Evolutionary conservation across 2,113 vertebrate genomes (phyloP).

Genomic region (Mystacornis crossleyi): DNA sequence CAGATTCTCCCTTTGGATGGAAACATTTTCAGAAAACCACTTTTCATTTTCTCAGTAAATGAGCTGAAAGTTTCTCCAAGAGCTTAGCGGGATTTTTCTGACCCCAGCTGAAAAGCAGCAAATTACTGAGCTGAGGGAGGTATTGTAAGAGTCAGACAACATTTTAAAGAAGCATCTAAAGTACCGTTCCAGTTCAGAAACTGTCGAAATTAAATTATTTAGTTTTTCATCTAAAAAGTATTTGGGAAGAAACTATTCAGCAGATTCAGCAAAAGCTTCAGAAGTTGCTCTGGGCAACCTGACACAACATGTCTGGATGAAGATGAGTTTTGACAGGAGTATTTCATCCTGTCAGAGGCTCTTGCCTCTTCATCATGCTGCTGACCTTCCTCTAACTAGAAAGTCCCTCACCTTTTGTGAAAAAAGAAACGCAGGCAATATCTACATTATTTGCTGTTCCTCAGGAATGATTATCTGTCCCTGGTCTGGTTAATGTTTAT

Average conservation of each 20-base stretch:
- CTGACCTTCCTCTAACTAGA: background rate
- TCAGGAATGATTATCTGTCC: background rate
- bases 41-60: background rate
- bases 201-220: background rate
- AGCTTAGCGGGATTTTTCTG: background rate
- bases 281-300: background rate
- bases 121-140: background rate
- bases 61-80: background rate
- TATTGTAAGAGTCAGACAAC: background rate
- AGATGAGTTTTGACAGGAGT: background rate
- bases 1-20: background rate
- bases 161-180: background rate
- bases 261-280: constrained; percentile 19
- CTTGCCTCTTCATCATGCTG: background rate
- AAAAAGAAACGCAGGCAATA: background rate
- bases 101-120: background rate
- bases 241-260: background rate
- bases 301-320: background rate
- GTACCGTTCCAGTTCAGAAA: background rate
- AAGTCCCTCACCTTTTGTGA: background rate
- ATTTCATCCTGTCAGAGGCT: background rate
- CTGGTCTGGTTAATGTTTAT: background rate
- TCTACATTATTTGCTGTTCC: background rate
- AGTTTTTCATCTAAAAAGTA: background rate
- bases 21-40: background rate